phyloP scores from a whole-genome alignment of 1,140 invertebrate species.

The Matsumurasca onukii region DNA sequence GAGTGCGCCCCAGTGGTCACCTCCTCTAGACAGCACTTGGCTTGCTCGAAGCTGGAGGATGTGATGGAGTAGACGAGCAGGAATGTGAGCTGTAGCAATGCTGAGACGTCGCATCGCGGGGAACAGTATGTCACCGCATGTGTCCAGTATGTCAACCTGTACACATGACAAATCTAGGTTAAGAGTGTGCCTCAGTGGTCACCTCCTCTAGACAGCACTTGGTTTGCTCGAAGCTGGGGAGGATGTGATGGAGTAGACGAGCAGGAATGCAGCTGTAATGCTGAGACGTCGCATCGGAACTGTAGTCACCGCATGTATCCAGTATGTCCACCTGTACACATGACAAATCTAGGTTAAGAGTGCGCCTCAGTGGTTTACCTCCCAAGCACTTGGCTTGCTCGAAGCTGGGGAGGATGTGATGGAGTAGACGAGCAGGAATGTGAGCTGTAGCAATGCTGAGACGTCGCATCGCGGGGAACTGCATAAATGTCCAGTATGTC shows the following conservation, averaged over 20 bases:
- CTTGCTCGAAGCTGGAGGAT: slow-evolving; percentile 70
- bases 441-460: slow-evolving; percentile 87
- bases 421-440: slow-evolving; percentile 87
- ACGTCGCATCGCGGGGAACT: slow-evolving; percentile 85
- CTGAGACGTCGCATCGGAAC: no score
- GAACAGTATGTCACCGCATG: slow-evolving; percentile 85
- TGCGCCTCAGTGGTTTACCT: slow-evolving; percentile 74
- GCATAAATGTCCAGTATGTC: slow-evolving; percentile 88
- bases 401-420: slow-evolving; percentile 75
- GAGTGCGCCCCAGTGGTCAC: slow-evolving; percentile 74
- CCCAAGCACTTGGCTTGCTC: slow-evolving; percentile 76
- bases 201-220: slow-evolving; percentile 84
- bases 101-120: slow-evolving; percentile 84
- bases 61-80: slow-evolving; percentile 87
- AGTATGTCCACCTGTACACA: no score
- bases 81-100: slow-evolving; percentile 88
- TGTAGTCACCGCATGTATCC: no score
- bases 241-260: slow-evolving; percentile 85
- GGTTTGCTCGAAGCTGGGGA: slow-evolving; percentile 70
- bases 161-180: slow-evolving; percentile 35
- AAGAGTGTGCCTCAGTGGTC: no score
- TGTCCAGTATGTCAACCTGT: slow-evolving; percentile 85
- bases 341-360: no score
- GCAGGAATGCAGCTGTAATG: slow-evolving; percentile 81
- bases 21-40: slow-evolving; percentile 85